Percentiles rank a stretch among this genome's conserved stretches.
Conservation (phyloP, 2,797 vertebrate species). For the Pangasius djambal region DNA sequence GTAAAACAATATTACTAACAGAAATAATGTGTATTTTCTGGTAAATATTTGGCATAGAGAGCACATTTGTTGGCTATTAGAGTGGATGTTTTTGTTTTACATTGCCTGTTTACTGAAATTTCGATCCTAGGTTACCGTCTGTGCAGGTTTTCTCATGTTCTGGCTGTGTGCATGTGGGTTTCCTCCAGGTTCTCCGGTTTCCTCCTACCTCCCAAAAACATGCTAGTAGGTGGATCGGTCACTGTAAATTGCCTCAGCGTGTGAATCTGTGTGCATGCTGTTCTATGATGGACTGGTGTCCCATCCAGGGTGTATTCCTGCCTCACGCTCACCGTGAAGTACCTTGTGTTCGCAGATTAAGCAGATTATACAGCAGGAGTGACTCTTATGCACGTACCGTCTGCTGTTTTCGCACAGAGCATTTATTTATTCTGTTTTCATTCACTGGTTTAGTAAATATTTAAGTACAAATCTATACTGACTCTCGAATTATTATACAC, state of each 20-base stretch:
- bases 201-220: background rate
- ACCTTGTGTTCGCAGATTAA: background rate
- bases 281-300: background rate
- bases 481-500: background rate
- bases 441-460: background rate
- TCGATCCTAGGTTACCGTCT: background rate
- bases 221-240: background rate
- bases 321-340: background rate
- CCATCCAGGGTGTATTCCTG: background rate
- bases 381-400: background rate
- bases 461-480: background rate
- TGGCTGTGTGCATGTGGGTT: background rate
- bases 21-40: background rate
- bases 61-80: background rate
- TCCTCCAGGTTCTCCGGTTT: background rate
- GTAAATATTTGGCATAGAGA: background rate
- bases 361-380: background rate
- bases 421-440: background rate
- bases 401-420: background rate
- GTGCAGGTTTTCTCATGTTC: background rate
- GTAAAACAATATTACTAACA: background rate
- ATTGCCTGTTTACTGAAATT: background rate
- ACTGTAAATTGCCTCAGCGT: too few relatives aligned
- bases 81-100: background rate
- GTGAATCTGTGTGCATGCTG: background rate